phyloP scores from a whole-genome alignment of 2,888 invertebrate species.

The Galerucella pusilla region DNA sequence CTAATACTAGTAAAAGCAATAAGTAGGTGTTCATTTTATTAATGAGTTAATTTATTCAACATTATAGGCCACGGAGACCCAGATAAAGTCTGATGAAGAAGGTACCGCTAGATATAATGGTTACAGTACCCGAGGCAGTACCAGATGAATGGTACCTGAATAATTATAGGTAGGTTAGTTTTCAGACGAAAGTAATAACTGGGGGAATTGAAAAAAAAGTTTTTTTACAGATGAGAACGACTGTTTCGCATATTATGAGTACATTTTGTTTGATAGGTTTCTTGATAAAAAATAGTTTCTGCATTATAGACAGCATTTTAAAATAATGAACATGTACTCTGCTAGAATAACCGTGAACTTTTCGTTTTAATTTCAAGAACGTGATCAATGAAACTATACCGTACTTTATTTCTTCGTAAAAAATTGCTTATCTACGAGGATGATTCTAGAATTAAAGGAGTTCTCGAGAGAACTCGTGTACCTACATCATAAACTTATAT shows the following conservation, averaged over 20 bases:
- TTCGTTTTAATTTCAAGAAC: too few species aligned
- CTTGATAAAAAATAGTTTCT: too few species aligned
- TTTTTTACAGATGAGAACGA: conserved; percentile 18
- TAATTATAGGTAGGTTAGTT: conserved; percentile 40
- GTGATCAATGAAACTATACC: too few species aligned
- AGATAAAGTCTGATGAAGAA: conserved; percentile 40
- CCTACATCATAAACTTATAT: too few species aligned
- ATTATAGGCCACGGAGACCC: conserved; percentile 37
- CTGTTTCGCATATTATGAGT: neutral
- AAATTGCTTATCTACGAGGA: too few species aligned
- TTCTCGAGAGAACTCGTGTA: too few species aligned
- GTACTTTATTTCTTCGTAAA: too few species aligned
- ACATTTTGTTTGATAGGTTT: too few species aligned
- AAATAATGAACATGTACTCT: too few species aligned
- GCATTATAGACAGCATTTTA: too few species aligned
- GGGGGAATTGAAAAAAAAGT: conserved; percentile 19
- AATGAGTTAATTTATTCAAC: conserved; percentile 37
- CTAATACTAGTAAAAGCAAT: conserved; percentile 14
- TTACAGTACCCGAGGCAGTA: conserved; percentile 37
- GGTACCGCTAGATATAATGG: conserved; percentile 46
- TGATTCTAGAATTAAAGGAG: too few species aligned
- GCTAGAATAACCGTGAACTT: too few species aligned
- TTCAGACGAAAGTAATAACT: conserved; percentile 37
- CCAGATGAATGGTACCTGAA: conserved; percentile 39
- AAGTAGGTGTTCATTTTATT: conserved; percentile 31